phyloP scores from a whole-genome alignment of 2,113 vertebrate genomes.

The Dromaius novaehollandiae region DNA sequence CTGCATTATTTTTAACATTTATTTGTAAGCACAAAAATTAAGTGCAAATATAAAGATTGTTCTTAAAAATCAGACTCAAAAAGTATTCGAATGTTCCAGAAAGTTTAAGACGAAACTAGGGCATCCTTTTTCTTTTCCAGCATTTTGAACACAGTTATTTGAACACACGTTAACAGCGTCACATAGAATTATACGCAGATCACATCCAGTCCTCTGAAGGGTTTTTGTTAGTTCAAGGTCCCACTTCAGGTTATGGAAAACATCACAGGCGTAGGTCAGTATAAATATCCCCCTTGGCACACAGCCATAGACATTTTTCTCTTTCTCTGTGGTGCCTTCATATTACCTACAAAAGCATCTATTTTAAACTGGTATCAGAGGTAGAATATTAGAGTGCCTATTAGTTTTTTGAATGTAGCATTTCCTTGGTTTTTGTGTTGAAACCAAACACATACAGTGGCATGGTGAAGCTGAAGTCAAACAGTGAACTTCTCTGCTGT shows the following conservation, averaged over 20 bases:
- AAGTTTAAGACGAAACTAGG: neutral
- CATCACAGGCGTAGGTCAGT: rapidly evolving
- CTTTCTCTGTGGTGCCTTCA: rapidly evolving
- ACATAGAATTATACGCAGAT: neutral
- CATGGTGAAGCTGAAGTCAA: neutral
- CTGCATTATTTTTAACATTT: neutral
- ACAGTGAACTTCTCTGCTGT: rapidly evolving
- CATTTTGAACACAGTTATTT: neutral
- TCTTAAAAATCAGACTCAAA: neutral
- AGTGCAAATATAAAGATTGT: neutral
- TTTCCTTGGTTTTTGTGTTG: neutral
- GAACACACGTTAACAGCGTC: rapidly evolving
- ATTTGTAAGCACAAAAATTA: neutral
- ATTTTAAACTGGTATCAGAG: neutral
- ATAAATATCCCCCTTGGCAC: neutral
- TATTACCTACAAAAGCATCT: neutral
- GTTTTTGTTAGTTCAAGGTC: neutral
- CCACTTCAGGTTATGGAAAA: neutral
- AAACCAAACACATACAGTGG: neutral
- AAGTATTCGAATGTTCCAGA: neutral
- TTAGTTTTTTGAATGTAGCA: neutral
- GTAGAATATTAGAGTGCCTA: neutral
- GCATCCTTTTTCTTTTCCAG: neutral
- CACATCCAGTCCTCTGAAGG: neutral
- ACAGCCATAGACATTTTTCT: neutral